Conservation (phyloP, 2,797 vertebrate species). For the Melanotaenia pygmaea region DNA sequence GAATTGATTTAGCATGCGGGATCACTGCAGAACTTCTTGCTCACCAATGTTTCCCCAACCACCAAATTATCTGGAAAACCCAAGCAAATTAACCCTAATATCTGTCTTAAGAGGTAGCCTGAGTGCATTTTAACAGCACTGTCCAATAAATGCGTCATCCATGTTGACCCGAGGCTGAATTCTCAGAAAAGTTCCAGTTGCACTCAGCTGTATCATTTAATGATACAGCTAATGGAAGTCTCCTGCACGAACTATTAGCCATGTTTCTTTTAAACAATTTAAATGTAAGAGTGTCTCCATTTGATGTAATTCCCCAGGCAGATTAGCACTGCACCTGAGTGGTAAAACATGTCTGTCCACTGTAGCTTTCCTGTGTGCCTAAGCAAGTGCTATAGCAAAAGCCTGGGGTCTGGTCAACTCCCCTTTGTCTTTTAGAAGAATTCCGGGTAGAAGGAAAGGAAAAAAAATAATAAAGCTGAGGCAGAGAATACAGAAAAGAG, state of each 20-base stretch:
- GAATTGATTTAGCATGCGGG: conserved; percentile 56
- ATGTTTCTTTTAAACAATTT: conserved; percentile 38
- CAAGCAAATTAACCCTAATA: conserved; percentile 40
- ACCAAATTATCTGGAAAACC: conserved; percentile 54
- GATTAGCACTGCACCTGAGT: conserved; percentile 42
- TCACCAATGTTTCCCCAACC: conserved; percentile 40
- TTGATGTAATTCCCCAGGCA: conserved; percentile 49
- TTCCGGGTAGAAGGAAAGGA: conserved; percentile 12
- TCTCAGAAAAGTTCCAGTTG: conserved; percentile 18
- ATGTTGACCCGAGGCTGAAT: conserved; percentile 18
- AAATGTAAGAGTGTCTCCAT: conserved; percentile 47
- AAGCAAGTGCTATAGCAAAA: conserved; percentile 31
- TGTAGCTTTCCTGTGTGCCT: conserved; percentile 23
- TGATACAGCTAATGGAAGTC: conserved; percentile 11
- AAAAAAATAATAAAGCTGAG: conserved; percentile 1
- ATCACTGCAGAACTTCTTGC: conserved; percentile 34
- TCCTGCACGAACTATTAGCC: conserved; percentile 45
- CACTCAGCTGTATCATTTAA: conserved; percentile 33
- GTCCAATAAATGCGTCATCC: conserved; percentile 33
- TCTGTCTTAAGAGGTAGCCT: conserved; percentile 20
- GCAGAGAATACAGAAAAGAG: background rate
- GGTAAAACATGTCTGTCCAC: conserved; percentile 45
- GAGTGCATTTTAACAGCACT: conserved; percentile 22
- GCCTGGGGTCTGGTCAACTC: conserved; percentile 17
- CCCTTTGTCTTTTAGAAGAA: conserved; percentile 25